Percentiles rank a stretch among this genome's conserved stretches.
phyloP scores from a whole-genome alignment of 2,113 vertebrate genomes.

The Rhinichthys klamathensis region DNA sequence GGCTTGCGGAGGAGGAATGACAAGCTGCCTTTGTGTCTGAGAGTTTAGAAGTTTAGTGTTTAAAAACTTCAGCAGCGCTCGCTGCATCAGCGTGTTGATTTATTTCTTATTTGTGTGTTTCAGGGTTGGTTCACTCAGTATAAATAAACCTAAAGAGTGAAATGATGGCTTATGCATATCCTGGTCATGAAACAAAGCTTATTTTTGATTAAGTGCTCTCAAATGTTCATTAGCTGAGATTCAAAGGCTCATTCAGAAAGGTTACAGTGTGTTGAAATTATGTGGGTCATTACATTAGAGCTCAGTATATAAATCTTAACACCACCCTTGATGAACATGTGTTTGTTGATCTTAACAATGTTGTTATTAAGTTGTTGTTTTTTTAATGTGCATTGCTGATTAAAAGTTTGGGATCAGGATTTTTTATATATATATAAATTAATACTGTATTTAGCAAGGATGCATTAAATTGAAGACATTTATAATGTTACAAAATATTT shows the following conservation, averaged over 20 bases:
- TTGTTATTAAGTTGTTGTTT: not conserved
- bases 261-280: not conserved
- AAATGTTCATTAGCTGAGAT: constrained; percentile 34
- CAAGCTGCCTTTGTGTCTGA: constrained; percentile 49
- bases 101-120: constrained; percentile 47
- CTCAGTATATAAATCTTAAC: not conserved
- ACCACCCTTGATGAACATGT: not conserved
- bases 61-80: not conserved
- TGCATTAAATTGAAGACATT: not conserved
- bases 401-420: not conserved
- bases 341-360: constrained; percentile 23
- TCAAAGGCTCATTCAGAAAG: constrained; percentile 9
- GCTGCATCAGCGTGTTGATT: not conserved
- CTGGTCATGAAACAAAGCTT: constrained; percentile 36
- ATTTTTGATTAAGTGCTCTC: constrained; percentile 44
- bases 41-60: not conserved
- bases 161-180: constrained; percentile 4
- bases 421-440: not conserved
- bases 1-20: constrained; percentile 25
- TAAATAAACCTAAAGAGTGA: constrained; percentile 51
- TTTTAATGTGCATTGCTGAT: not conserved
- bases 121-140: constrained; percentile 45
- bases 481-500: not conserved
- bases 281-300: constrained; percentile 15
- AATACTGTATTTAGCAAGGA: not conserved